Evolutionary conservation across 53 echinoderm and acorn worm species (phyloP).

Genomic region (Henricia sp.): DNA sequence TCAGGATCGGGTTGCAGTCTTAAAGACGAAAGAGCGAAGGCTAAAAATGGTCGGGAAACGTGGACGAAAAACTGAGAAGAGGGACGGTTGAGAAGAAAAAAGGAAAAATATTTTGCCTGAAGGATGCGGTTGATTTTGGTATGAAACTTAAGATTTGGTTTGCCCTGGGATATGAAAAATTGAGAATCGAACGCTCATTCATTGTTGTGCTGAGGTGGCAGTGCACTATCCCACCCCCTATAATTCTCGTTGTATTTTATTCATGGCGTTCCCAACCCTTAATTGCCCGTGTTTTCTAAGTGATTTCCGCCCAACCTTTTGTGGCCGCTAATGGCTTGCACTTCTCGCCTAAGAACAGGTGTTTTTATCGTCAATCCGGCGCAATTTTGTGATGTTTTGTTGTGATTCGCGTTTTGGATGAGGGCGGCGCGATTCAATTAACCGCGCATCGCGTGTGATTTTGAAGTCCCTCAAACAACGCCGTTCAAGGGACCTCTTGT

Average conservation of each 20-base stretch:
- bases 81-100: slow-evolving; percentile 1
- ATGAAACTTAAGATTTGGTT: slow-evolving; percentile 22
- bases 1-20: slow-evolving; percentile 36
- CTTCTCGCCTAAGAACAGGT: slow-evolving; percentile 23
- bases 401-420: neutral
- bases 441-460: too few species aligned
- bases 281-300: slow-evolving; percentile 18
- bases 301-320: slow-evolving; percentile 5
- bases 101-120: slow-evolving; percentile 21
- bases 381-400: neutral
- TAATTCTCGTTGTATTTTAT: neutral
- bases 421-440: neutral
- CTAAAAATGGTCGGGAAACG: neutral
- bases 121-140: slow-evolving; percentile 18
- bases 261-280: slow-evolving; percentile 8
- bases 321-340: slow-evolving; percentile 39
- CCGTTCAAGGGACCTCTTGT: too few species aligned
- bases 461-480: too few species aligned
- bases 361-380: slow-evolving; percentile 39
- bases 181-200: neutral
- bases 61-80: neutral
- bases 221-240: slow-evolving; percentile 34
- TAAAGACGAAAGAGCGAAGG: neutral
- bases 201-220: slow-evolving; percentile 21
- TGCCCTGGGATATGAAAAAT: neutral